These are phyloP conservation scores for Triplophysa dalaica DNA, from an alignment of 2,113 vertebrate genomes.

Conservation along the genomic window DNA sequence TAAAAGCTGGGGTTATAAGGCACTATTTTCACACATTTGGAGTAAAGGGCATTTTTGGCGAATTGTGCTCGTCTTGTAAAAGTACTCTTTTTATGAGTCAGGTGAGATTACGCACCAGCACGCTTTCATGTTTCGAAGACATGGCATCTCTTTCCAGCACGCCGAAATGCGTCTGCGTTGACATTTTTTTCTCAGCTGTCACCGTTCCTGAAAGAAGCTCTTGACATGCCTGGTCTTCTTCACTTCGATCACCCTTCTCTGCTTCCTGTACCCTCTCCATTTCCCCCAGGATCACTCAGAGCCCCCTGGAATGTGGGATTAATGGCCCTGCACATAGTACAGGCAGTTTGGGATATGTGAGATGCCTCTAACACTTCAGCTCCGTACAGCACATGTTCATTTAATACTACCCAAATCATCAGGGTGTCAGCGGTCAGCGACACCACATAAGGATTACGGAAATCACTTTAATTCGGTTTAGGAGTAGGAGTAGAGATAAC, in stretches of 20 bases:
- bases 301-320: constrained; percentile 47
- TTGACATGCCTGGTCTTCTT: constrained; percentile 39
- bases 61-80: constrained; percentile 64
- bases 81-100: constrained; percentile 70
- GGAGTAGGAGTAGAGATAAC: no score
- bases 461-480: neutral
- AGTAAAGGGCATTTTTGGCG: constrained; percentile 65
- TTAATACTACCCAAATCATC: constrained; percentile 21
- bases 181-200: constrained; percentile 28
- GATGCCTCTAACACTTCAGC: constrained; percentile 19
- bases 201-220: constrained; percentile 65
- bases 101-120: constrained; percentile 66
- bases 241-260: constrained; percentile 24
- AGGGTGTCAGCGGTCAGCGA: neutral
- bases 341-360: constrained; percentile 1
- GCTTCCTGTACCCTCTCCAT: constrained; percentile 33
- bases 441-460: neutral
- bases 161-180: neutral
- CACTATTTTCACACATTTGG: constrained; percentile 64
- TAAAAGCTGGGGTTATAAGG: constrained; percentile 63
- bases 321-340: constrained; percentile 24
- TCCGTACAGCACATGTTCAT: constrained; percentile 12
- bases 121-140: constrained; percentile 47
- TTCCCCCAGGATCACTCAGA: constrained; percentile 22
- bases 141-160: constrained; percentile 1